Percentiles rank a stretch among this genome's conserved stretches.
These are phyloP conservation scores for Rhyacophila brunnea DNA, from an alignment of 1,140 invertebrate species.

Conservation along the genomic window DNA sequence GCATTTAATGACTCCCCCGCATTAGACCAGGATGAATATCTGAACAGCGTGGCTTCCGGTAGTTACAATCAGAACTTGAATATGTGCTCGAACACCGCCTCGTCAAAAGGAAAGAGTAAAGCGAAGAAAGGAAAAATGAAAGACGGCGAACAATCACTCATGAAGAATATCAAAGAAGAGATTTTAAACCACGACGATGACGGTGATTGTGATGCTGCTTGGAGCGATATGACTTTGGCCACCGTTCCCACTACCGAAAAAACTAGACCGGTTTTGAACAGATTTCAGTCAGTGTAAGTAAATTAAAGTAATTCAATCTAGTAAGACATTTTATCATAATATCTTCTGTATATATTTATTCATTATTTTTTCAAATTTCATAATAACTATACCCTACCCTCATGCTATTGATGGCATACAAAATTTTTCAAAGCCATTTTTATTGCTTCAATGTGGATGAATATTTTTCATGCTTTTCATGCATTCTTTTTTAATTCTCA, in stretches of 20 bases:
- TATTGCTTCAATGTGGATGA: too few relatives aligned
- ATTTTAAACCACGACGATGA: slow-evolving; percentile 40
- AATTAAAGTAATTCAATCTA: too few relatives aligned
- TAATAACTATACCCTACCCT: too few relatives aligned
- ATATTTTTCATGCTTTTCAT: too few relatives aligned
- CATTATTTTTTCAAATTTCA: too few relatives aligned
- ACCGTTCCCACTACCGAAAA: slow-evolving; percentile 44
- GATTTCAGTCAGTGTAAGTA: slow-evolving; percentile 44
- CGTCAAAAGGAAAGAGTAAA: slow-evolving; percentile 26
- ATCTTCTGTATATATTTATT: too few relatives aligned
- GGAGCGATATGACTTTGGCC: slow-evolving; percentile 51
- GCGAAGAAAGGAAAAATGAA: slow-evolving; percentile 38
- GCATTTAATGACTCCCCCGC: not conserved
- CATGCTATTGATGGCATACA: too few relatives aligned
- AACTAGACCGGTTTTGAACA: slow-evolving; percentile 37
- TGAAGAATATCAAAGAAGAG: slow-evolving; percentile 52
- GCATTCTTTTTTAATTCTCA: too few relatives aligned
- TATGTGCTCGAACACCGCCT: slow-evolving; percentile 38
- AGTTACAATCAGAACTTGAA: slow-evolving; percentile 42
- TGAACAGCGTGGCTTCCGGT: slow-evolving; percentile 18
- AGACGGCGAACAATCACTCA: slow-evolving; percentile 33
- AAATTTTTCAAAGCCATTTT: too few relatives aligned
- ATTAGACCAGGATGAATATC: slow-evolving; percentile 9
- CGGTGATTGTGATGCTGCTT: slow-evolving; percentile 48
- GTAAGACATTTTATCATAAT: too few relatives aligned